Percentiles rank a stretch among this genome's conserved stretches.
These are phyloP conservation scores for Excalfactoria chinensis DNA, from an alignment of 2,113 vertebrate species.

Conservation along the genomic window DNA sequence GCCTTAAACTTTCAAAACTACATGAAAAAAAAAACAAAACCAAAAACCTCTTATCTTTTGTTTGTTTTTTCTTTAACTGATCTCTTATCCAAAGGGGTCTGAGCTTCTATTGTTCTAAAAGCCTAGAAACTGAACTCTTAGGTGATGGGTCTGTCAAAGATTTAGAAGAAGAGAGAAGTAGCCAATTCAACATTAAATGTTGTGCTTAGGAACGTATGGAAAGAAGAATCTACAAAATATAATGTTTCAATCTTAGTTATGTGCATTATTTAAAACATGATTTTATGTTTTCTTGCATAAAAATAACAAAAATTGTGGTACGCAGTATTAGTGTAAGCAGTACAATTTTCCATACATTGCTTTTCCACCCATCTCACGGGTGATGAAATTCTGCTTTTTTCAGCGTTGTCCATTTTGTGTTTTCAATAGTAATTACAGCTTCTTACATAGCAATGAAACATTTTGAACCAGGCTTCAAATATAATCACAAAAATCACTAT, in stretches of 20 bases:
- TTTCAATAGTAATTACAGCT: neutral
- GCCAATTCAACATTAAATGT: neutral
- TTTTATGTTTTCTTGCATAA: slow-evolving; percentile 1
- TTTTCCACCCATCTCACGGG: neutral
- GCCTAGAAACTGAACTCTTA: neutral
- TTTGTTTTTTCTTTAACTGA: neutral
- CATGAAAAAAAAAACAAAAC: neutral
- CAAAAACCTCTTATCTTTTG: neutral
- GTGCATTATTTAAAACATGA: neutral
- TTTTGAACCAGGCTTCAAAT: slow-evolving; percentile 24
- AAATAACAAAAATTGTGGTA: neutral
- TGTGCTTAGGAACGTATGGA: neutral
- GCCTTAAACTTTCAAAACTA: neutral
- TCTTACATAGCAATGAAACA: neutral
- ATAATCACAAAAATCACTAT: neutral
- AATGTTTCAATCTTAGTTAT: neutral
- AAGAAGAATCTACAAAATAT: neutral
- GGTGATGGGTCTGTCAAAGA: neutral
- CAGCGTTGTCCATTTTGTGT: neutral
- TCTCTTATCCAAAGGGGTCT: neutral
- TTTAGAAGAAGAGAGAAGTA: neutral
- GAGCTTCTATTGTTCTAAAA: neutral
- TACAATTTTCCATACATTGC: neutral
- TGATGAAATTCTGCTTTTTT: neutral
- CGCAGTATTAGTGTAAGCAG: neutral